Evolutionary conservation across 53 echinoderm and acorn worm species (phyloP).

Genomic region (Patiria pectinifera): DNA sequence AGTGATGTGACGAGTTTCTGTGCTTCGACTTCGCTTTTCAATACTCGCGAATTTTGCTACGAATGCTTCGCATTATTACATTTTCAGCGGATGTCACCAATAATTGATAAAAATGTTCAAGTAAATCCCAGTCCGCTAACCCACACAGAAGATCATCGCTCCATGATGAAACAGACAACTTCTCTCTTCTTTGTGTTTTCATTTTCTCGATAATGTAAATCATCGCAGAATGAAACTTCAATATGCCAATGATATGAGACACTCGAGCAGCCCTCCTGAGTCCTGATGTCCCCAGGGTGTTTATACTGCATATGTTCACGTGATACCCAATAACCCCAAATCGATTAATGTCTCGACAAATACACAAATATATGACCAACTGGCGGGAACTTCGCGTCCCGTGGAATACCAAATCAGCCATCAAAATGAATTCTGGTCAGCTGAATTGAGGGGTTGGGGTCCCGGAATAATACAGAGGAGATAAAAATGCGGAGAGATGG

Average conservation of each 20-base stretch:
- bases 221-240: slow-evolving; percentile 28
- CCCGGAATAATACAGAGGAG: background rate
- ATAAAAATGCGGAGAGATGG: slow-evolving; percentile 6
- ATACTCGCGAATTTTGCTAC: too few species aligned
- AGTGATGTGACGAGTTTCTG: too few species aligned
- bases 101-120: too few species aligned
- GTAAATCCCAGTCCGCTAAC: too few species aligned
- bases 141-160: too few species aligned
- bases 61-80: too few species aligned
- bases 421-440: slow-evolving; percentile 49
- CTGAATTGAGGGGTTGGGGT: background rate
- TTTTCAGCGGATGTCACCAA: too few species aligned
- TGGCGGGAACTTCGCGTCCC: background rate
- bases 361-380: slow-evolving; percentile 45
- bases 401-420: slow-evolving; percentile 40
- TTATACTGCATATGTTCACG: slow-evolving; percentile 56
- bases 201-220: slow-evolving; percentile 34
- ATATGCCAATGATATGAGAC: slow-evolving; percentile 21
- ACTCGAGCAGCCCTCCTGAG: background rate
- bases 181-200: background rate
- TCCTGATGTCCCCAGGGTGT: slow-evolving; percentile 21
- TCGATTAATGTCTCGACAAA: slow-evolving; percentile 56
- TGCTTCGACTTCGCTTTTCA: too few species aligned
- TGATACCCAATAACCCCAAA: slow-evolving; percentile 53
- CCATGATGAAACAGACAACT: too few species aligned